Base-by-base conservation (phyloP, 2,888 invertebrate species). In the Strigamia maritima region DNA sequence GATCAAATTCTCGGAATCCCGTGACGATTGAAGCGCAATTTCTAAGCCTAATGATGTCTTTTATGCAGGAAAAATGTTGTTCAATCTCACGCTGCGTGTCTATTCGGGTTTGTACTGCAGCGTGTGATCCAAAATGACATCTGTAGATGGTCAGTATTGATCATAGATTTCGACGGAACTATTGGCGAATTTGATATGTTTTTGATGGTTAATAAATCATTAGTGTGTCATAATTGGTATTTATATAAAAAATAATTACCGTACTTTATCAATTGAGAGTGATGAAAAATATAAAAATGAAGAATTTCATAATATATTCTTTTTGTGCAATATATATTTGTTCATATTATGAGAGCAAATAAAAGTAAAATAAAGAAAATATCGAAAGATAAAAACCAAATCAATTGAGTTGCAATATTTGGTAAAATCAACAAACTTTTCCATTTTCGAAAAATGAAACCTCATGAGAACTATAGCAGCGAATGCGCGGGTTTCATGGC, bases 341-440 rank as follows among this genome's bases (percentile, higher is more conserved):
- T 35, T 8, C 7, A 35, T 35, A 35, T 35, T 4, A 35, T 35
- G 6, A 6, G 10, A 10, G 10, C 7, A 35, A 35, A 35, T 3
- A 35, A 35, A 35, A 35, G 35, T 1, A 44, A 44, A 3, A 4
- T 14, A 44, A 12, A 24, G 22, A 8, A 19, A 24, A 65, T n/a
- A 22, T 24, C 4, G 60, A 65, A 65, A n/a, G n/a, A 44, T 44
- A 12, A 16, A 44, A 44, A 44, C 14, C 14, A 12, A n/a, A 44
- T 12, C 44, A 44, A 14, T 14, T n/a, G n/a, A 44, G n/a, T n/a
- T 44, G 16, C 60, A 65, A 12, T 2, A 19, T 22, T 65, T 65
- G 70, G 26, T 70, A 70, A 70, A 70, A 26, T 70, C 70, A 70
- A 70, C 70, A 70, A 70, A 70, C 26, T 70, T 70, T n/a, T 28